A percentile compares a stretch with the other conserved stretches of the same genome.
Conservation (phyloP, 2,888 invertebrate genomes). For the Neoascia interrupta region DNA sequence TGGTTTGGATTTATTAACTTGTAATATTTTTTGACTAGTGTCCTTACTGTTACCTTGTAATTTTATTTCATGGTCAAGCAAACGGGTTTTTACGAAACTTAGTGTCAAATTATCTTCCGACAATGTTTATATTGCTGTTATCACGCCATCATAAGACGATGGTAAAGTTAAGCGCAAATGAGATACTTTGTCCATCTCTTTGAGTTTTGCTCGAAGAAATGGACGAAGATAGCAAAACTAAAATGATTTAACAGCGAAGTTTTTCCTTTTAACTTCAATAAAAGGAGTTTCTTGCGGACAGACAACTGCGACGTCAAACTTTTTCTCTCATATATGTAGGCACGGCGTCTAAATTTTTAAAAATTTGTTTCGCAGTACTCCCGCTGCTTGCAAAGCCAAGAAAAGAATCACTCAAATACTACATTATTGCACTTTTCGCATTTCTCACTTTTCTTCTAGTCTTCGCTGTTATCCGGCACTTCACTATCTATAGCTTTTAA, state of each 20-base stretch:
- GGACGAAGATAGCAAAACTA: too few species aligned
- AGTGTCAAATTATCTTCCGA: background rate
- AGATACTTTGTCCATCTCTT: too few species aligned
- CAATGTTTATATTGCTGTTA: background rate
- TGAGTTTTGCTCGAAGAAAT: too few species aligned
- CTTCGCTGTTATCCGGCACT: background rate
- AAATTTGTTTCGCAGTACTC: constrained; percentile 6
- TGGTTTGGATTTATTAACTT: too few species aligned
- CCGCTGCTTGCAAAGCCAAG: constrained; percentile 14
- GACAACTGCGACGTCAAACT: constrained; percentile 6
- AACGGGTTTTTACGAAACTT: background rate
- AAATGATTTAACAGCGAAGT: too few species aligned
- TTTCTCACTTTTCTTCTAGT: constrained; percentile 9
- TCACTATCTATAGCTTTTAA: background rate
- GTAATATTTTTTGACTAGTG: background rate
- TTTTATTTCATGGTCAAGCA: constrained; percentile 1
- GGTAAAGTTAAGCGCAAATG: background rate
- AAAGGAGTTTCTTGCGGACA: background rate
- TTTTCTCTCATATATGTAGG: constrained; percentile 14
- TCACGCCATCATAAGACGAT: background rate
- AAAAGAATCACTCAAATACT: constrained; percentile 22
- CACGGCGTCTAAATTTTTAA: constrained; percentile 1
- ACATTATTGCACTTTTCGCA: constrained; percentile 4
- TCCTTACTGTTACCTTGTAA: background rate
- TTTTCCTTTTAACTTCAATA: background rate